Percentiles rank a stretch among this genome's conserved stretches.
Evolutionary conservation across 2,888 invertebrate genomes (phyloP).

Genomic region (Epistrophella euchroma): DNA sequence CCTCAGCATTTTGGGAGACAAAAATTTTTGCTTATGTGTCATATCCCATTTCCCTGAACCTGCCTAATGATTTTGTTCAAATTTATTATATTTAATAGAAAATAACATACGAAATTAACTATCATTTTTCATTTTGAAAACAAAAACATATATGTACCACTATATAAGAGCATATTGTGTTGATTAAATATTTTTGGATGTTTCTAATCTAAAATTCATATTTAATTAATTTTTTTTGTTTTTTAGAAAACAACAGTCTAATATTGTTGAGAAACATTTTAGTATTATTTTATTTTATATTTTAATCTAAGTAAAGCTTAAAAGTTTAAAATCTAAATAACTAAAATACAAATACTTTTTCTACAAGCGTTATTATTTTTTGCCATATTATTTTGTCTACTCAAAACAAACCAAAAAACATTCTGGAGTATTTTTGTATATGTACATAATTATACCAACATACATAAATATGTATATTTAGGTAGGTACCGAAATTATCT

Average conservation of each 20-base stretch:
- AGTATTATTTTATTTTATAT: neutral
- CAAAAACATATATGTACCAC: no score
- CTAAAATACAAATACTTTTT: constrained; percentile 7
- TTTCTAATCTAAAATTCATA: no score
- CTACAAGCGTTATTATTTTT: constrained; percentile 31
- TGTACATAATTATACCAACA: no score
- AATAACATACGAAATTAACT: no score
- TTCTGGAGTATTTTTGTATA: neutral
- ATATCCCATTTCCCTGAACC: no score
- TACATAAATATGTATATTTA: no score
- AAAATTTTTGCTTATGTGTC: no score
- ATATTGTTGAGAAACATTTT: neutral
- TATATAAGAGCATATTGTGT: no score
- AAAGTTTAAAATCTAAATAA: neutral
- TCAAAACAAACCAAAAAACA: constrained; percentile 4
- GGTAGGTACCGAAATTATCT: neutral
- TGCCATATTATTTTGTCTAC: neutral
- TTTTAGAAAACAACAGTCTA: neutral
- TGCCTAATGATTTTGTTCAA: no score
- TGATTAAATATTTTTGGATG: neutral
- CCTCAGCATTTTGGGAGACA: no score
- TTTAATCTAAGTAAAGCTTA: neutral
- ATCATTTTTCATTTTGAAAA: no score
- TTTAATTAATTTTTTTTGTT: neutral
- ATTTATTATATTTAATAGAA: no score